Evolutionary conservation across 2,797 vertebrate genomes (phyloP), one percentile per base, ranked within the genome.

Genomic region (Miichthys miiuy): DNA sequence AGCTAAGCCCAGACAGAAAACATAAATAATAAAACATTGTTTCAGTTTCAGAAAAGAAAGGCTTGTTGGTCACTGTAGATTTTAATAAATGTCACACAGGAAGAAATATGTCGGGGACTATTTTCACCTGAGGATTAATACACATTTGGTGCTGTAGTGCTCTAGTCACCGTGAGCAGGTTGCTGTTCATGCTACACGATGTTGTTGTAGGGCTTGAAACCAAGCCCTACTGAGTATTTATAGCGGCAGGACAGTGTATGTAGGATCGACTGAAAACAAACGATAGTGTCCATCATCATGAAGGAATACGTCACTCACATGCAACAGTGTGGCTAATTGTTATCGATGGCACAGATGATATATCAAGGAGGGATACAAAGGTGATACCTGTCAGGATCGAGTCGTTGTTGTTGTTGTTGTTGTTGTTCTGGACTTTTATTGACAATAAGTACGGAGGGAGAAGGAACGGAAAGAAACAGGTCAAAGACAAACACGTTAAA

Each of bases 81-180:
- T 68, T 50, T n/a, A 46, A n/a, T n/a, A 48, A 55, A 63, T 30
- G 2, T 23, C 17, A 14, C 10, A 34, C n/a, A 7, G 27, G 16
- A 20, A 0, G n/a, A 13, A 54, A 46, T 14, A 48, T 52, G 21
- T 13, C n/a, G 18, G 27, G 23, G 21, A 10, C 56, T 67, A 30
- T 57, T 71, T 55, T 23, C 23, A 44, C 25, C 20, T 38, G 61
- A 1, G 20, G 9, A 13, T 63, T 58, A 46, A 80, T 64, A 60
- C 54, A 68, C 23, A 51, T 44, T 68, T 1, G 12, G 0, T 27
- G 11, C 13, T 57, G 17, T 48, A 10, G 27, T 30, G 30, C 30
- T 30, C 30, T 30, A 6, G 30, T 30, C 27, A 27, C 27, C 27
- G 6, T 6, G 30, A 30, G 5, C 30, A 30, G 27, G 27, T 30